Base-by-base conservation (phyloP, 1,140 invertebrate genomes). In the Maniola jurtina region DNA sequence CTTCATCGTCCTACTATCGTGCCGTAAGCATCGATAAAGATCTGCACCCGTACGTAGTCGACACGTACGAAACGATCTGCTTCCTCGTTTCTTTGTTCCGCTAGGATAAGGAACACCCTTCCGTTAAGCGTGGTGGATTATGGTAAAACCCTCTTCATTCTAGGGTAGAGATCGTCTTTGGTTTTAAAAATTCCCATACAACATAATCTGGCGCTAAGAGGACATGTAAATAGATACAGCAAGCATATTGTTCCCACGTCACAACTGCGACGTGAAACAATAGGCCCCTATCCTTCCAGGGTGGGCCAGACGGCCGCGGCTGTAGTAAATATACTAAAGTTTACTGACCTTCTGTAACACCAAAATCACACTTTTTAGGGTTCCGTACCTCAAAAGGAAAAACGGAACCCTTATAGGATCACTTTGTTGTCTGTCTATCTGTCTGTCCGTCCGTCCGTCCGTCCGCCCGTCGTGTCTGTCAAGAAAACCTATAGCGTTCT, bases 211-310 rank as follows among this genome's bases (percentile, higher is more conserved):
- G 52, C 52, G 52, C 52, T 55, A 55, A 55, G 33, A 55, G 52
- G 15, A 34, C 25, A 34, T 55, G 52, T 55, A 55, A 55, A 55
- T 55, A 55, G 52, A 55, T 55, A 55, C 33, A 55, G 42, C 52
- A 34, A 13, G 52, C 52, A 34, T 34, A 55, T 34, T 55, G 52
- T 55, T 55, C 52, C 52, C 52, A 55, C 52, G 52, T 34, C 52
- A 55, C 16, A 55, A 34, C 52, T 55, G 48, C 52, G 4, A 34
- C 16, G 16, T 55, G 52, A 55, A 55, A 55, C 52, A 55, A 55
- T 55, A 55, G 25, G 33, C 52, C 52, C 52, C 52, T 55, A 55
- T 55, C 16, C 33, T 13, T 34, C 52, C 52, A 55, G 52, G 52
- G 52, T 55, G 52, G 52, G 52, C 52, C 33, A 52, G 1, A n/a